Base-by-base conservation (phyloP, 2,797 vertebrate genomes). In the Poeciliopsis infans region DNA sequence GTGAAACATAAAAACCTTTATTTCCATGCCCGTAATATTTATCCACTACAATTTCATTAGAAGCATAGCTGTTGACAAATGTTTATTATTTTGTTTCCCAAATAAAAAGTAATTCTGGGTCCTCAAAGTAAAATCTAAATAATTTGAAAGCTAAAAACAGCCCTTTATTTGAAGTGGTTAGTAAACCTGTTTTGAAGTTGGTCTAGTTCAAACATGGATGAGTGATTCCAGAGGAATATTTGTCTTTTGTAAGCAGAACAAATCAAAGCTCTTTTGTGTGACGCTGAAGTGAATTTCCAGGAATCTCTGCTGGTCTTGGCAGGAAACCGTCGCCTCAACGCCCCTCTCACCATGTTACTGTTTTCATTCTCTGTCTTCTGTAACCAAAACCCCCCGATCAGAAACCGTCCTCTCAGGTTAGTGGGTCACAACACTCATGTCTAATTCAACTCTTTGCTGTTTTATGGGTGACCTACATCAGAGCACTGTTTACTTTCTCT, bases 391-490 rank as follows among this genome's bases (percentile, higher is more conserved):
- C 76, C 59, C 55, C 51, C 43, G 71, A 20, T 28, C 73, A 25
- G 66, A 12, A 72, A 20, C 23, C 47, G 80, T 68, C 74, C 59
- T 49, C 39, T 51, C 64, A 72, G 77, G 85, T 72, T 74, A 82
- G 61, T 64, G 39, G 82, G 87, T 88, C 85, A 85, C 73, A 76
- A 64, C 69, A n/a, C 43, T 79, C 74, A 55, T 64, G 77, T 78
- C 76, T 70, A 64, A 72, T 45, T n/a, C 7, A 16, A 31, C 69
- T 68, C 7, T 64, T 46, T 46, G 51, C 15, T 75, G 53, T 51
- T 39, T 88, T 87, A 82, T 76, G 82, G 79, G 75, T 89, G 86
- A 89, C 85, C 83, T 83, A 88, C 80, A 87, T 75, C 66, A n/a
- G 71, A 23, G 16, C 43, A 68, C 69, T 72, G 72, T 5, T 18